Percentiles rank a stretch among this genome's conserved stretches.
phyloP scores from a whole-genome alignment of 2,888 invertebrate species.

The Lissocephala sabroskyi region DNA sequence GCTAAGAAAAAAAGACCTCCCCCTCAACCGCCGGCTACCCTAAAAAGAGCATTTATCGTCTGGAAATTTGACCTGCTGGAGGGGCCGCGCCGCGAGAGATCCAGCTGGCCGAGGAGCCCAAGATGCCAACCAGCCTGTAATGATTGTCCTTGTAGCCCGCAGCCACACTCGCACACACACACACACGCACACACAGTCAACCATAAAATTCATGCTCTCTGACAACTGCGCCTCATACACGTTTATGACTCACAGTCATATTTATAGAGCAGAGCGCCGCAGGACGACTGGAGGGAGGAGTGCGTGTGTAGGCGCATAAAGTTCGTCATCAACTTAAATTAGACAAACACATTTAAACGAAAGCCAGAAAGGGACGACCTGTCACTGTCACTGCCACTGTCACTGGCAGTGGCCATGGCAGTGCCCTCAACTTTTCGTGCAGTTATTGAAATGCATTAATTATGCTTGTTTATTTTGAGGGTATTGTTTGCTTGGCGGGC shows the following conservation, averaged over 20 bases:
- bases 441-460: slow-evolving; percentile 21
- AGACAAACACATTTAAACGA: slow-evolving; percentile 4
- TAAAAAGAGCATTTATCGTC: too few relatives aligned
- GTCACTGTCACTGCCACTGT: too few relatives aligned
- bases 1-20: too few relatives aligned
- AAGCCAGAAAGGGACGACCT: slow-evolving; percentile 1
- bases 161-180: slow-evolving; percentile 1
- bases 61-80: too few relatives aligned
- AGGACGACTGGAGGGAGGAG: neutral
- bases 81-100: too few relatives aligned
- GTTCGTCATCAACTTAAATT: slow-evolving; percentile 22
- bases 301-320: slow-evolving; percentile 6
- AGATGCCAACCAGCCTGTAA: slow-evolving; percentile 20
- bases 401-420: neutral
- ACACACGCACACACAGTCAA: neutral
- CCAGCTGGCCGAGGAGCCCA: too few relatives aligned
- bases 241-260: slow-evolving; percentile 30
- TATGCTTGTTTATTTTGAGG: slow-evolving; percentile 33
- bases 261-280: slow-evolving; percentile 14
- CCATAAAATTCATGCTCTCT: slow-evolving; percentile 25
- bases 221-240: slow-evolving; percentile 25
- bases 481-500: slow-evolving; percentile 11
- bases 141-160: slow-evolving; percentile 21
- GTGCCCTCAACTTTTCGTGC: neutral
- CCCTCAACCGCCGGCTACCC: too few relatives aligned